phyloP scores from a whole-genome alignment of 2,797 vertebrate species.

The Cossypha heuglini region DNA sequence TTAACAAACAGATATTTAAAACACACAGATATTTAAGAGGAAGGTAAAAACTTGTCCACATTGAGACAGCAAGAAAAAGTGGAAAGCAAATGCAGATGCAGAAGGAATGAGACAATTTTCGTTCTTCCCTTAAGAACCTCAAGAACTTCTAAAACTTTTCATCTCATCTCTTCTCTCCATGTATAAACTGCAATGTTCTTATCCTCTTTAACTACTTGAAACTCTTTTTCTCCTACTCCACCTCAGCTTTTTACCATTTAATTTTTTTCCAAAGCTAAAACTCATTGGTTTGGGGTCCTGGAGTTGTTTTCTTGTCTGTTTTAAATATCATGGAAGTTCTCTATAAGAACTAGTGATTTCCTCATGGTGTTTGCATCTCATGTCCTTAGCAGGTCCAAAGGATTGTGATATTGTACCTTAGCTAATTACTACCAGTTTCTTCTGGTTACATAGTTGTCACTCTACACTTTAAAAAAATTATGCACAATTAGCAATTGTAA shows the following conservation, averaged over 20 bases:
- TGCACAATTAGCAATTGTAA: neutral
- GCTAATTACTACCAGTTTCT: neutral
- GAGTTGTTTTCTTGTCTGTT: neutral
- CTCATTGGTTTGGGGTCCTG: accelerated
- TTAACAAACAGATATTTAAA: neutral
- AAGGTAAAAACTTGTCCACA: neutral
- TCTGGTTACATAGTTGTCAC: neutral
- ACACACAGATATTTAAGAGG: neutral
- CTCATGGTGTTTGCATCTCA: neutral
- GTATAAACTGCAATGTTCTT: neutral
- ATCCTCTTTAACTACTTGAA: neutral
- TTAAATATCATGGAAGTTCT: neutral
- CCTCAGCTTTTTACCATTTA: accelerated
- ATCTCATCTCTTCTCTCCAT: neutral
- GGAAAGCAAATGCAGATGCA: neutral
- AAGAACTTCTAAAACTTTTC: neutral
- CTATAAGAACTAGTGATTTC: neutral
- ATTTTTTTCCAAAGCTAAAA: neutral
- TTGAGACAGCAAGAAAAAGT: neutral
- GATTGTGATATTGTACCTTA: neutral
- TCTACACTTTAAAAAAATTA: neutral
- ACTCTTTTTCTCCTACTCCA: neutral
- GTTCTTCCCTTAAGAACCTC: neutral
- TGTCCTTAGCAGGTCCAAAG: neutral
- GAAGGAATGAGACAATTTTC: neutral